Evolutionary conservation across 2,113 vertebrate species (phyloP).

Genomic region (Melanostigma gelatinosum): DNA sequence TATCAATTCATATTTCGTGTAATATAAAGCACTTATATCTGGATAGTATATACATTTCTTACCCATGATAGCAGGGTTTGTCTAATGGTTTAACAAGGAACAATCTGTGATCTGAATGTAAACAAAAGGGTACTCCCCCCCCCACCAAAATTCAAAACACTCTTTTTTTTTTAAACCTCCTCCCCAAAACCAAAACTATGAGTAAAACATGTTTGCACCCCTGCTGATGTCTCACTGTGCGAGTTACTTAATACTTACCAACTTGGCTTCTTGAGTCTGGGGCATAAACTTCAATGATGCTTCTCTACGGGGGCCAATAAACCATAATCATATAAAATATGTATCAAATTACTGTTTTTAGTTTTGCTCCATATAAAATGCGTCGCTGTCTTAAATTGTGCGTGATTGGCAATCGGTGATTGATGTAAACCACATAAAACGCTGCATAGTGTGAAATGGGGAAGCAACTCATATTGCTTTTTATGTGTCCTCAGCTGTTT

Average conservation of each 20-base stretch:
- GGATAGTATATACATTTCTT: slow-evolving; percentile 1
- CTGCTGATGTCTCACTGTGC: neutral
- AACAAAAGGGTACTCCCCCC: neutral
- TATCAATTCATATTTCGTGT: neutral
- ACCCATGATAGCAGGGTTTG: neutral
- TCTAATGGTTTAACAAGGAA: neutral
- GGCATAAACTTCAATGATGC: neutral
- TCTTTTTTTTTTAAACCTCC: neutral
- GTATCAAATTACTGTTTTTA: slow-evolving; percentile 3
- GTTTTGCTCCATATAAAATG: slow-evolving; percentile 15
- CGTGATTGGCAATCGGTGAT: neutral
- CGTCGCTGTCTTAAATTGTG: neutral
- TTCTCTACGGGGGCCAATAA: neutral
- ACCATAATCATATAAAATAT: slow-evolving; percentile 5
- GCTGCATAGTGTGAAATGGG: slow-evolving; percentile 13
- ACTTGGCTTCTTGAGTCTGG: neutral
- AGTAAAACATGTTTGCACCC: neutral
- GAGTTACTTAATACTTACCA: neutral
- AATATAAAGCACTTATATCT: neutral
- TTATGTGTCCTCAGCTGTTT: slow-evolving; percentile 37
- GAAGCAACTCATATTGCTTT: neutral
- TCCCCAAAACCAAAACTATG: neutral
- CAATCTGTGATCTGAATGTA: neutral
- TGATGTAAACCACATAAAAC: slow-evolving; percentile 15
- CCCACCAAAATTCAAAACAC: neutral